Percentiles rank a stretch among this genome's conserved stretches.
These are phyloP conservation scores for Hyperoplus immaculatus DNA, from an alignment of 2,797 vertebrate genomes.

Conservation along the genomic window DNA sequence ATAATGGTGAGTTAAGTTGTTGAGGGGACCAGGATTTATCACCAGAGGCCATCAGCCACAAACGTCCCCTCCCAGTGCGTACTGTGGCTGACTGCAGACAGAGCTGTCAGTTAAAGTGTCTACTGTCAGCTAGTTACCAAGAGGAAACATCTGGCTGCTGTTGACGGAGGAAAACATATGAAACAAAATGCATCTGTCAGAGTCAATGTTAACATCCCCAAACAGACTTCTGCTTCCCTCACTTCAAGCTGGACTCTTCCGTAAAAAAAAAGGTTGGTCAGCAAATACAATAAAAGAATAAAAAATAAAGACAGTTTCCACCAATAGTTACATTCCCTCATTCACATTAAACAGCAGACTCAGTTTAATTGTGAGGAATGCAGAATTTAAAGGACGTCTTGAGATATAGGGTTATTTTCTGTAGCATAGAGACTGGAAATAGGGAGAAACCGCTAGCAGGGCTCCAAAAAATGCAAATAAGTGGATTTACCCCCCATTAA, in stretches of 20 bases:
- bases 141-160: conserved; percentile 72
- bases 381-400: not conserved
- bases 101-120: conserved; percentile 15
- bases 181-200: conserved; percentile 16
- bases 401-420: not conserved
- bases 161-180: too few relatives aligned
- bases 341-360: not conserved
- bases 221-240: conserved; percentile 53
- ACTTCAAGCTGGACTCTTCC: conserved; percentile 24
- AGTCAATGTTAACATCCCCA: conserved; percentile 27
- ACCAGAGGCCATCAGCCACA: not conserved
- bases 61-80: conserved; percentile 3
- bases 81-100: not conserved
- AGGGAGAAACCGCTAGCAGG: not conserved
- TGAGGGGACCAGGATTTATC: conserved; percentile 15
- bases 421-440: not conserved
- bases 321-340: not conserved
- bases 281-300: too few relatives aligned
- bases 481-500: not conserved
- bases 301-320: not conserved
- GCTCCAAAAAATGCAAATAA: not conserved
- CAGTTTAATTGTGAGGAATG: too few relatives aligned
- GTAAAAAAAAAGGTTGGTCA: not conserved
- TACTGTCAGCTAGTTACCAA: conserved; percentile 53
- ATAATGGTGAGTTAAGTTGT: not conserved